phyloP scores from a whole-genome alignment of 2,888 invertebrate species.

The Aspidiotus destructor region DNA sequence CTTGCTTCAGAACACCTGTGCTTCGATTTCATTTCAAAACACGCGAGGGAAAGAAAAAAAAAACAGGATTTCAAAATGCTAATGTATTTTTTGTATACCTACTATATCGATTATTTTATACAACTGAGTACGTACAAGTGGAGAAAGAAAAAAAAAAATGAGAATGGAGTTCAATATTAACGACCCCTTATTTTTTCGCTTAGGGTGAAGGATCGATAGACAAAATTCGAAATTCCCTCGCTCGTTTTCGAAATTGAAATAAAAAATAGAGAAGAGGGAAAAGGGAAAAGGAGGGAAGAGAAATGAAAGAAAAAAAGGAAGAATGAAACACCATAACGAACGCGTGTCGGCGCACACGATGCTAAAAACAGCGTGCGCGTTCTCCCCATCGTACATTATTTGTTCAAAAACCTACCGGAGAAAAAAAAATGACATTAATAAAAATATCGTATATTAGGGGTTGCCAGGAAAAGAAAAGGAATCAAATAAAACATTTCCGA shows the following conservation, averaged over 20 bases:
- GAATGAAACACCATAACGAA: conserved; percentile 27
- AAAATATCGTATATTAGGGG: conserved; percentile 24
- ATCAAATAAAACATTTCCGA: conserved; percentile 29
- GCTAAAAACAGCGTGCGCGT: conserved; percentile 26
- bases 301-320: not conserved
- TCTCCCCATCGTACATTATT: conserved; percentile 22
- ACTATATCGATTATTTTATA: too few species aligned
- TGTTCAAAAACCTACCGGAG: conserved; percentile 28
- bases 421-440: conserved; percentile 30
- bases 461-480: conserved; percentile 19
- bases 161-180: not conserved
- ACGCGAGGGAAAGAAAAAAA: too few species aligned
- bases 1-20: too few species aligned
- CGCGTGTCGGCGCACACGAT: conserved; percentile 33
- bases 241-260: not conserved
- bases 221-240: conserved; percentile 1
- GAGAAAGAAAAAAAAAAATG: too few species aligned
- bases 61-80: too few species aligned
- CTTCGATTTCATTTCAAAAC: too few species aligned
- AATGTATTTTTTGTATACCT: too few species aligned
- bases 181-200: not conserved
- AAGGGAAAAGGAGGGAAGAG: not conserved
- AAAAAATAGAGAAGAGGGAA: not conserved
- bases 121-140: too few species aligned
- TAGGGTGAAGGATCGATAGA: not conserved